Evolutionary conservation across 2,888 invertebrate genomes (phyloP).

Genomic region (Trissolcus brochymenae): DNA sequence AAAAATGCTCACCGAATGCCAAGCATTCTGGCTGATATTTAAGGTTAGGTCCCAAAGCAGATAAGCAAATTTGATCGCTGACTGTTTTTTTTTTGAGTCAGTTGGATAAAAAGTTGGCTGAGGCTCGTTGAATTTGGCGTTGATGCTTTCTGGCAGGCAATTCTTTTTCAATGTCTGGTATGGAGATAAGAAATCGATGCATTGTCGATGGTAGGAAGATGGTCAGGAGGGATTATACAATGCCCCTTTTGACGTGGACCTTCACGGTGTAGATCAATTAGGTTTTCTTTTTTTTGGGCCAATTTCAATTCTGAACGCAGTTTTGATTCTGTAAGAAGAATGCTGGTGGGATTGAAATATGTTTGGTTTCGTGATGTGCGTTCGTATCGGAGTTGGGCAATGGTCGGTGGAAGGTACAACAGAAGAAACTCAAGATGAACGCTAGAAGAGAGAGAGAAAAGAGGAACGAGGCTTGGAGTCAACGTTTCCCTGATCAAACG

Average conservation of each 20-base stretch:
- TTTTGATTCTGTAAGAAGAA: background rate
- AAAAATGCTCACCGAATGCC: background rate
- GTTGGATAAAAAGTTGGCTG: too few relatives aligned
- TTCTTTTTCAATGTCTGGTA: background rate
- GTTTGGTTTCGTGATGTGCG: background rate
- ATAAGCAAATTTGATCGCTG: background rate
- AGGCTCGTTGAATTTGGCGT: background rate
- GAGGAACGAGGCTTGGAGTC: background rate
- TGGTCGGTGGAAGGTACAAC: slow-evolving; percentile 1
- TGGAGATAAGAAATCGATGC: background rate
- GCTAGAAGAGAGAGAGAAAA: background rate
- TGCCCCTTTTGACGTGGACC: too few relatives aligned
- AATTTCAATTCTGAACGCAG: background rate
- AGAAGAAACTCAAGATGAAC: background rate
- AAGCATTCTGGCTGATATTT: background rate
- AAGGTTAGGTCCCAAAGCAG: background rate
- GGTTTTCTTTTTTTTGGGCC: too few relatives aligned
- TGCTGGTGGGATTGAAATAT: background rate
- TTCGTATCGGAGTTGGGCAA: background rate
- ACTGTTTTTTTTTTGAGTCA: too few relatives aligned
- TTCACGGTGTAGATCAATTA: too few relatives aligned
- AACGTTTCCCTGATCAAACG: background rate
- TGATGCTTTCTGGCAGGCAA: background rate
- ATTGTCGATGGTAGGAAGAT: background rate
- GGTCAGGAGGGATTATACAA: slow-evolving; percentile 6